phyloP scores from a whole-genome alignment of 2,888 invertebrate genomes.

The Nomada fucata region DNA sequence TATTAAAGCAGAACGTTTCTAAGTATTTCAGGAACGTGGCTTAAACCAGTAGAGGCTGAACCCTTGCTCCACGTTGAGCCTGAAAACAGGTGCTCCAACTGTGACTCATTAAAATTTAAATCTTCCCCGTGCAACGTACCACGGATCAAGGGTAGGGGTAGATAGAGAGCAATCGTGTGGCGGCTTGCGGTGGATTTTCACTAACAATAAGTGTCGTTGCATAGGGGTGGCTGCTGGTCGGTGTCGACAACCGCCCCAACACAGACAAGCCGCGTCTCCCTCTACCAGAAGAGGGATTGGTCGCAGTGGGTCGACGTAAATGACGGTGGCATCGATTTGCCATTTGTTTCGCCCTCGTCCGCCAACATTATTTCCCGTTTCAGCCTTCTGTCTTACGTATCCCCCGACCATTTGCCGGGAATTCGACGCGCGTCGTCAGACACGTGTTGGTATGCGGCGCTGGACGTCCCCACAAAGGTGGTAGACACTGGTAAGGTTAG shows the following conservation, averaged over 20 bases:
- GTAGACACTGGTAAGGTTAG: constrained; percentile 32
- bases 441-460: constrained; percentile 54
- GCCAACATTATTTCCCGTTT: constrained; percentile 74
- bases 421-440: constrained; percentile 51
- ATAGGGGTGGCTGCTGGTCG: constrained; percentile 14
- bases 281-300: too few relatives aligned
- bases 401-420: constrained; percentile 69
- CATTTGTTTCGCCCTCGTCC: constrained; percentile 80
- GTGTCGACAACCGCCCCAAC: constrained; percentile 46
- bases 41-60: background rate
- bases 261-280: background rate
- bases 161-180: constrained; percentile 34
- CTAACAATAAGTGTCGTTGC: constrained; percentile 67
- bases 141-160: background rate
- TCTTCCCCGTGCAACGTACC: too few relatives aligned
- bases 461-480: constrained; percentile 57
- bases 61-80: constrained; percentile 14
- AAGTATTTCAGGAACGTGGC: too few relatives aligned
- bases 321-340: constrained; percentile 79
- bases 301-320: constrained; percentile 36
- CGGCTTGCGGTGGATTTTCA: constrained; percentile 63
- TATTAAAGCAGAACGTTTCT: too few relatives aligned
- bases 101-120: constrained; percentile 38
- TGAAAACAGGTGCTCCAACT: constrained; percentile 35
- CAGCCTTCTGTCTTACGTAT: constrained; percentile 60